Evolutionary conservation across 2,113 vertebrate species (phyloP).

Genomic region (Rhegmatorhina hoffmannsi): DNA sequence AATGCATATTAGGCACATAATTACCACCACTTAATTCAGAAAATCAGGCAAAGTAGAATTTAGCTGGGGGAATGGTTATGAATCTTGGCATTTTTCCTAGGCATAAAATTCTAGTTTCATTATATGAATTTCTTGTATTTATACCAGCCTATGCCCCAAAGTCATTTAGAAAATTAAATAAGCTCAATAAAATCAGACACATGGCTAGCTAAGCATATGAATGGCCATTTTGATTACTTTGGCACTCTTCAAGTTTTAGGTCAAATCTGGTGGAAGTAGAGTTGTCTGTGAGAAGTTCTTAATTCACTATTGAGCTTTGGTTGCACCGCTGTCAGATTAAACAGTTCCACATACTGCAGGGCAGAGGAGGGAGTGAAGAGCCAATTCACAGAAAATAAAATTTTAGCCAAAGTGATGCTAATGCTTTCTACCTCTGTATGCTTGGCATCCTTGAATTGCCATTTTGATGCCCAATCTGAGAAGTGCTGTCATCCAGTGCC

Average conservation of each 20-base stretch:
- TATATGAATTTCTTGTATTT: slow-evolving; percentile 22
- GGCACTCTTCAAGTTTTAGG: background rate
- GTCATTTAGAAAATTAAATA: slow-evolving; percentile 27
- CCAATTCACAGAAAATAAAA: background rate
- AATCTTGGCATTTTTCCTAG: slow-evolving; percentile 42
- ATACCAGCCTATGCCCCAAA: background rate
- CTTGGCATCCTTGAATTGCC: background rate
- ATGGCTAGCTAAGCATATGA: background rate
- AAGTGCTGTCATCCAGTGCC: background rate
- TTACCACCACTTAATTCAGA: slow-evolving; percentile 61
- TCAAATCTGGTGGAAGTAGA: background rate
- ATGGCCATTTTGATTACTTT: background rate
- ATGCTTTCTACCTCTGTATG: background rate
- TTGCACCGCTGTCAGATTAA: background rate
- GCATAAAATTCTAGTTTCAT: slow-evolving; percentile 31
- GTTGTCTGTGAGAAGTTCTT: background rate
- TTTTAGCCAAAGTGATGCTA: background rate
- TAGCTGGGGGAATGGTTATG: slow-evolving; percentile 26
- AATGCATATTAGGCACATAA: slow-evolving; percentile 52
- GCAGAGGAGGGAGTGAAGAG: background rate
- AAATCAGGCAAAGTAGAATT: slow-evolving; percentile 40
- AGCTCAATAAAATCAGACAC: background rate
- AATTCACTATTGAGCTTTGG: background rate
- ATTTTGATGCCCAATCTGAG: accelerated
- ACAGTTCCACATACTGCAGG: background rate